phyloP scores from a whole-genome alignment of 2,888 invertebrate species.

The Doris montereyensis region DNA sequence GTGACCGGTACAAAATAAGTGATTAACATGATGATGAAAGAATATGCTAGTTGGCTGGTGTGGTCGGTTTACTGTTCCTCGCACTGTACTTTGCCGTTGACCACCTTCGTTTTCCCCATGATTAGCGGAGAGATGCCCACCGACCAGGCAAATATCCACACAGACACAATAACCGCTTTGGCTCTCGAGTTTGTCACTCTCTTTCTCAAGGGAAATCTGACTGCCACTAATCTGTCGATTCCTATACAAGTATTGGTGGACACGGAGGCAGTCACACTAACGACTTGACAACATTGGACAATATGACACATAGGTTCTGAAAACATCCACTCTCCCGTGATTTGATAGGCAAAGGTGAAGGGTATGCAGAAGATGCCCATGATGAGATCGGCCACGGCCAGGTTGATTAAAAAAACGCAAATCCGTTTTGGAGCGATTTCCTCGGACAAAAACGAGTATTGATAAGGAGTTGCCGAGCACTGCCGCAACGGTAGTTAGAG shows the following conservation, averaged over 20 bases:
- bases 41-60: constrained; percentile 53
- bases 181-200: constrained; percentile 72
- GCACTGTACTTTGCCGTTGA: constrained; percentile 47
- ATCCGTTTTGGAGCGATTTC: constrained; percentile 68
- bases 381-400: constrained; percentile 90
- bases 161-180: constrained; percentile 71
- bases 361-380: constrained; percentile 94
- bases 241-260: constrained; percentile 75
- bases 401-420: constrained; percentile 82
- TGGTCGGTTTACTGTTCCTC: constrained; percentile 55
- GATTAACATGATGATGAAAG: constrained; percentile 62
- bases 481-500: constrained; percentile 73
- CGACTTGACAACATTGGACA: constrained; percentile 74
- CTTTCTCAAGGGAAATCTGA: constrained; percentile 69
- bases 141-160: constrained; percentile 73
- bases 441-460: constrained; percentile 73
- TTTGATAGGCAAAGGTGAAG: constrained; percentile 80
- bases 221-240: constrained; percentile 72
- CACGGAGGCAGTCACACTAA: constrained; percentile 74
- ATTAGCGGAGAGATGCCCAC: constrained; percentile 73
- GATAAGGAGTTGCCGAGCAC: constrained; percentile 74
- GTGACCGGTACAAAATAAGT: constrained; percentile 73
- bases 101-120: constrained; percentile 54
- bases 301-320: constrained; percentile 74
- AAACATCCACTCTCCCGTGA: constrained; percentile 74